phyloP scores from a whole-genome alignment of 2,113 vertebrate species.

The Vimba vimba region DNA sequence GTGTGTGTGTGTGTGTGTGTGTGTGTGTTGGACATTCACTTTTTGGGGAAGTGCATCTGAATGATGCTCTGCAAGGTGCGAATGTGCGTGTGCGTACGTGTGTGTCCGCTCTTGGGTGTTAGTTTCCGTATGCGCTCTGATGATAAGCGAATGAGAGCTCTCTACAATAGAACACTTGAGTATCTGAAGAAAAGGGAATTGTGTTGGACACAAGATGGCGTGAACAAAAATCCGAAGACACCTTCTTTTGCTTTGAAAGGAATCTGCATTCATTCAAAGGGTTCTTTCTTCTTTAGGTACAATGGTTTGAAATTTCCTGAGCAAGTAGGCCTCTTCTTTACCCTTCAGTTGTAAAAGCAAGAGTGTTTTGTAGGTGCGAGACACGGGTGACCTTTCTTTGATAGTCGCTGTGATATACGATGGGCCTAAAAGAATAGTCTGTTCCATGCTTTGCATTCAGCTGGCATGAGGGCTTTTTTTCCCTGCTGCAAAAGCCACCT shows the following conservation, averaged over 20 bases:
- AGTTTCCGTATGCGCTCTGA: conserved; percentile 43
- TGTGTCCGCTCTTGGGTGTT: conserved; percentile 33
- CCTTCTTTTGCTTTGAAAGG: conserved; percentile 52
- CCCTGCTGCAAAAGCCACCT: conserved; percentile 73
- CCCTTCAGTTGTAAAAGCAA: conserved; percentile 37
- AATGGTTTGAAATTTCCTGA: conserved; percentile 55
- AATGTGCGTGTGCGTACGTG: conserved; percentile 30
- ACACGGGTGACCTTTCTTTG: conserved; percentile 49
- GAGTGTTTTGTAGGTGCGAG: conserved; percentile 46
- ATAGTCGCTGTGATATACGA: conserved; percentile 52
- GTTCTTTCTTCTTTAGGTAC: conserved; percentile 49
- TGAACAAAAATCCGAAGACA: conserved; percentile 52
- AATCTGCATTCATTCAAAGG: conserved; percentile 54
- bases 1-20: background rate
- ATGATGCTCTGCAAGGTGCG: conserved; percentile 31
- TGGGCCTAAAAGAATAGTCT: conserved; percentile 56
- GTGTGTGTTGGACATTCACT: conserved; percentile 32
- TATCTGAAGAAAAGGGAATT: conserved; percentile 45
- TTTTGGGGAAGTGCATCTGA: conserved; percentile 33
- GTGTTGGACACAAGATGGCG: conserved; percentile 42
- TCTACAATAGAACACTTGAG: conserved; percentile 45
- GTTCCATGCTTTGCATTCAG: conserved; percentile 65
- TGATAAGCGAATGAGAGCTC: conserved; percentile 49
- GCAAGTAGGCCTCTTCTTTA: conserved; percentile 49
- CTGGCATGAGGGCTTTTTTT: conserved; percentile 72